Percentiles rank a stretch among this genome's conserved stretches.
These are phyloP conservation scores for Aphidius colemani DNA, from an alignment of 2,888 invertebrate genomes.

Conservation along the genomic window DNA sequence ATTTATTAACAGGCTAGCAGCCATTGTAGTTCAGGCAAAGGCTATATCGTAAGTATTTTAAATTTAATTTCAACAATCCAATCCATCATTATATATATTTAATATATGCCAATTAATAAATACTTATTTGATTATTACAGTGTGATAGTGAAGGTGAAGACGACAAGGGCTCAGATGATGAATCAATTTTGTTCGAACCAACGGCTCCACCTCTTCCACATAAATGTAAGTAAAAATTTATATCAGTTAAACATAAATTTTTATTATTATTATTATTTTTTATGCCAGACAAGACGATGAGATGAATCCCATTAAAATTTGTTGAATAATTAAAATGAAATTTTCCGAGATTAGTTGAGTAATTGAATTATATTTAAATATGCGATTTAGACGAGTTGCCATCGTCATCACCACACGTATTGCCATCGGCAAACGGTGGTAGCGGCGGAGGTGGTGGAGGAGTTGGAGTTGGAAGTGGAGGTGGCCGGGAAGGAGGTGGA, in stretches of 20 bases:
- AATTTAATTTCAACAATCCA: conserved; percentile 22
- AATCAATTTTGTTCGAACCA: conserved; percentile 71
- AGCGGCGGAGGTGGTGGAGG: no score
- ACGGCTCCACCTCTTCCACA: conserved; percentile 66
- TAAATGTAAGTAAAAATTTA: conserved; percentile 60
- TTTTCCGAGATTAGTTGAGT: conserved; percentile 11
- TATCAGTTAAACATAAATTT: conserved; percentile 8
- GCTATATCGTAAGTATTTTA: conserved; percentile 87
- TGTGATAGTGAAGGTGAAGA: conserved; percentile 94
- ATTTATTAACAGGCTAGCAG: conserved; percentile 78
- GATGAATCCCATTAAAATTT: conserved; percentile 8
- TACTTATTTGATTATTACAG: conserved; percentile 69
- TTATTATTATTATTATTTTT: not conserved
- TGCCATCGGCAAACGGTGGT: conserved; percentile 52
- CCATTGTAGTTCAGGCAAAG: conserved; percentile 91
- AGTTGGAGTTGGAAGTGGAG: no score
- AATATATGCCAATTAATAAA: conserved; percentile 11
- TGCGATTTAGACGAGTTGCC: conserved; percentile 58
- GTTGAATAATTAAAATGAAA: conserved; percentile 22
- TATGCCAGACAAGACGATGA: no score
- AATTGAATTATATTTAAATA: conserved; percentile 19
- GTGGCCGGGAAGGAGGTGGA: conserved; percentile 18
- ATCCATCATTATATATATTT: conserved; percentile 3
- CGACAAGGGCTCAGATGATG: conserved; percentile 83
- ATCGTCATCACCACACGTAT: conserved; percentile 58